These are phyloP conservation scores for Ormyrus rosae DNA, from an alignment of 2,888 invertebrate genomes.

Conservation along the genomic window DNA sequence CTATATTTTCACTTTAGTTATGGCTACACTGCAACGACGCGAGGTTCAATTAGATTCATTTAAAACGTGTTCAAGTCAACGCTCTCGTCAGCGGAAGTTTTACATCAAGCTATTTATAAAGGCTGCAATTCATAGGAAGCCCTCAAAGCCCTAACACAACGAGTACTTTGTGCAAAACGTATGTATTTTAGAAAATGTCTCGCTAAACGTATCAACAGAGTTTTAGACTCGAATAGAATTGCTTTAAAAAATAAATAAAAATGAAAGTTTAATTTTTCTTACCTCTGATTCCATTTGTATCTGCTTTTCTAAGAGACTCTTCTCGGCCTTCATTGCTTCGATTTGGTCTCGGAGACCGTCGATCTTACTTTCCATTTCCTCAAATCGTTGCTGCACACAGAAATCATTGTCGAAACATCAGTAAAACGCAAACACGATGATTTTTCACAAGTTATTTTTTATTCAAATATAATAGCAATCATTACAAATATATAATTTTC, in stretches of 20 bases:
- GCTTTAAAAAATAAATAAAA: not conserved
- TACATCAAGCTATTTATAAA: conserved; percentile 56
- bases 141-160: not conserved
- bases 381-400: conserved; percentile 73
- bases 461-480: conserved; percentile 60
- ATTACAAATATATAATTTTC: conserved; percentile 49
- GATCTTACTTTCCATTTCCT: conserved; percentile 74
- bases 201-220: too few species aligned
- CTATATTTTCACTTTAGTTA: too few species aligned
- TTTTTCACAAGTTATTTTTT: conserved; percentile 59
- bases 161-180: too few species aligned
- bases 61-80: conserved; percentile 46
- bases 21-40: not conserved
- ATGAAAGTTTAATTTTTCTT: conserved; percentile 47
- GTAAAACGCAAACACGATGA: conserved; percentile 50
- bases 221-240: too few species aligned
- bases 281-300: conserved; percentile 71
- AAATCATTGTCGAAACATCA: conserved; percentile 64
- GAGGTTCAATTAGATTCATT: conserved; percentile 41
- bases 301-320: conserved; percentile 69
- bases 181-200: too few species aligned
- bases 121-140: conserved; percentile 3
- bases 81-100: conserved; percentile 53
- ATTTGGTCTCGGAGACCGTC: conserved; percentile 72
- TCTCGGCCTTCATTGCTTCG: conserved; percentile 71